These are phyloP conservation scores for Harpegnathos saltator DNA, from an alignment of 1,140 invertebrate genomes.

Conservation along the genomic window DNA sequence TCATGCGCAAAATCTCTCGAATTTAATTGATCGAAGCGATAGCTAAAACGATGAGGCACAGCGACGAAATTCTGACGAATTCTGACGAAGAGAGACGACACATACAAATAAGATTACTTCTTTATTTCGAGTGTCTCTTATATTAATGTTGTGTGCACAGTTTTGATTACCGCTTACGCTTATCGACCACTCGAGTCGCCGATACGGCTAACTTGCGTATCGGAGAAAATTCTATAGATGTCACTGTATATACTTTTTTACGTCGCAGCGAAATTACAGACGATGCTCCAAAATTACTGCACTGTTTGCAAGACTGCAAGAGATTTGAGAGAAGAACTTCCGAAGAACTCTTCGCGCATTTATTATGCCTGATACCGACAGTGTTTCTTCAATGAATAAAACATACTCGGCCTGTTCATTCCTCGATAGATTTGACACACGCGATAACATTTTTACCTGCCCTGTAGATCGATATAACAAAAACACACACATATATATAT, in stretches of 20 bases:
- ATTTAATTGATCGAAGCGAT: neutral
- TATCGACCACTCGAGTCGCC: constrained; percentile 4
- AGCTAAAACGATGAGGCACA: neutral
- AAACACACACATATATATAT: too few relatives aligned
- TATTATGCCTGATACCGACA: neutral
- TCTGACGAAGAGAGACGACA: neutral
- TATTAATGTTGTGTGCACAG: neutral
- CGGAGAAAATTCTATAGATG: constrained; percentile 25
- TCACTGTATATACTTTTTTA: constrained; percentile 37
- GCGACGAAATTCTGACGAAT: neutral
- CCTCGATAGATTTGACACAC: neutral
- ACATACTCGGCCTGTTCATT: constrained; percentile 19
- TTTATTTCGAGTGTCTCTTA: neutral
- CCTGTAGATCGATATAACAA: neutral
- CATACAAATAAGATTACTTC: constrained; percentile 2
- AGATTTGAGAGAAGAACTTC: neutral
- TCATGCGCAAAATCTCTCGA: neutral
- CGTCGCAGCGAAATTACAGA: constrained; percentile 18
- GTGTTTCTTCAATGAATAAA: constrained; percentile 23
- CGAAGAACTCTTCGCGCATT: constrained; percentile 6
- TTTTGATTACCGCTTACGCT: constrained; percentile 6
- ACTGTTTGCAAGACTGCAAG: constrained; percentile 15
- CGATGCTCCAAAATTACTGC: neutral
- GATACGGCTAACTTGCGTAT: neutral
- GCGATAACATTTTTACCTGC: neutral